Percentiles rank a stretch among this genome's conserved stretches.
phyloP scores from a whole-genome alignment of 2,113 vertebrate genomes.

The Bolborhynchus lineola region DNA sequence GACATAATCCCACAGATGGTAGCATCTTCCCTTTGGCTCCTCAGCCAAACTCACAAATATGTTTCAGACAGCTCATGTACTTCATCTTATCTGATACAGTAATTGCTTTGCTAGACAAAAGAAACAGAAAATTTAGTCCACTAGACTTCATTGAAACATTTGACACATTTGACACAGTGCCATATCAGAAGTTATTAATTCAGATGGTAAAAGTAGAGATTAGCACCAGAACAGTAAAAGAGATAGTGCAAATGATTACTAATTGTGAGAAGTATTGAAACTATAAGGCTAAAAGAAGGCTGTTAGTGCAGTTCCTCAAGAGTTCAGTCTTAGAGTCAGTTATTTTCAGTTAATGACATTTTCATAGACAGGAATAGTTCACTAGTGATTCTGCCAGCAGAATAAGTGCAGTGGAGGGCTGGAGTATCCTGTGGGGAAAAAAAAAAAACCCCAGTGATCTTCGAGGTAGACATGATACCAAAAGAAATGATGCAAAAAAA shows the following conservation, averaged over 20 bases:
- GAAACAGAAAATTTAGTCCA: not conserved
- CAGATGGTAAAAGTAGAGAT: not conserved
- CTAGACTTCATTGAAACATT: not conserved
- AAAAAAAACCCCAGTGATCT: not conserved
- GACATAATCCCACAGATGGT: not conserved
- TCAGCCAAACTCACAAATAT: not conserved
- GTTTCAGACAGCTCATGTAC: not conserved
- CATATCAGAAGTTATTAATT: not conserved
- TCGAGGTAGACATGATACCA: not conserved
- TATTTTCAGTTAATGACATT: not conserved
- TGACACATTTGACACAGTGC: not conserved
- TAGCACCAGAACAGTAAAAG: not conserved
- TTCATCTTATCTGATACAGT: constrained; percentile 26
- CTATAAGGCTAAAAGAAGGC: not conserved
- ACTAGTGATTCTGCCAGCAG: not conserved
- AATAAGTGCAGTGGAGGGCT: not conserved
- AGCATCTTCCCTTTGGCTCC: not conserved
- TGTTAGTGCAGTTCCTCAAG: not conserved
- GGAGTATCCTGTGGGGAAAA: not conserved
- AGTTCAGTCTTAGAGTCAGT: not conserved
- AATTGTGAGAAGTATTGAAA: not conserved
- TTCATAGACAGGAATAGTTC: not conserved
- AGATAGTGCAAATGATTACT: not conserved
- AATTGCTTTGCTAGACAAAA: not conserved
- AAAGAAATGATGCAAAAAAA: not conserved